Evolutionary conservation across 2,888 invertebrate species (phyloP).

Genomic region (Drosophila melanocephala): DNA sequence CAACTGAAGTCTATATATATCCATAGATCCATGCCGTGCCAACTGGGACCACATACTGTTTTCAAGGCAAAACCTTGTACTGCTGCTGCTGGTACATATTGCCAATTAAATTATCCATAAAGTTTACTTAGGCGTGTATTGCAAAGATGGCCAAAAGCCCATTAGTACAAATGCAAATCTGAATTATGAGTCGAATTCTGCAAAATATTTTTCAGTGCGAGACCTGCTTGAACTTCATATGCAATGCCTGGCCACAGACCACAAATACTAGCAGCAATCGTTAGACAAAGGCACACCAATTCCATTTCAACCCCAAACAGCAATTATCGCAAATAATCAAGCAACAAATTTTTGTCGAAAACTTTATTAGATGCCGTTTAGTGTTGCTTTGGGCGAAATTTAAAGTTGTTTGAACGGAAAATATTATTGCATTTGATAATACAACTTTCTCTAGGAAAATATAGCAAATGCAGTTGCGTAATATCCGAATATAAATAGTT

Average conservation of each 20-base stretch:
- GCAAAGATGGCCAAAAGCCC: slow-evolving; percentile 37
- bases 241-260: neutral
- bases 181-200: slow-evolving; percentile 35
- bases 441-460: neutral
- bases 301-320: neutral
- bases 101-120: slow-evolving; percentile 65
- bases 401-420: neutral
- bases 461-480: too few species aligned
- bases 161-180: slow-evolving; percentile 46
- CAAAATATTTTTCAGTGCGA: slow-evolving; percentile 11
- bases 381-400: neutral
- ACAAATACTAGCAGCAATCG: slow-evolving; percentile 2
- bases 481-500: neutral
- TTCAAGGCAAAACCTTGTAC: neutral
- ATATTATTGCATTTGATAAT: neutral
- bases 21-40: neutral
- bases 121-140: slow-evolving; percentile 44
- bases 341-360: slow-evolving; percentile 19
- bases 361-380: neutral
- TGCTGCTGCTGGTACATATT: slow-evolving; percentile 14
- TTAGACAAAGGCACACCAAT: neutral
- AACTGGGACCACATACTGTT: neutral
- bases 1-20: slow-evolving; percentile 2
- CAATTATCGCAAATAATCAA: slow-evolving; percentile 33
- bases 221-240: slow-evolving; percentile 18